Base-by-base conservation (phyloP, 2,888 invertebrate genomes). In the Pasiphila rectangulata region DNA sequence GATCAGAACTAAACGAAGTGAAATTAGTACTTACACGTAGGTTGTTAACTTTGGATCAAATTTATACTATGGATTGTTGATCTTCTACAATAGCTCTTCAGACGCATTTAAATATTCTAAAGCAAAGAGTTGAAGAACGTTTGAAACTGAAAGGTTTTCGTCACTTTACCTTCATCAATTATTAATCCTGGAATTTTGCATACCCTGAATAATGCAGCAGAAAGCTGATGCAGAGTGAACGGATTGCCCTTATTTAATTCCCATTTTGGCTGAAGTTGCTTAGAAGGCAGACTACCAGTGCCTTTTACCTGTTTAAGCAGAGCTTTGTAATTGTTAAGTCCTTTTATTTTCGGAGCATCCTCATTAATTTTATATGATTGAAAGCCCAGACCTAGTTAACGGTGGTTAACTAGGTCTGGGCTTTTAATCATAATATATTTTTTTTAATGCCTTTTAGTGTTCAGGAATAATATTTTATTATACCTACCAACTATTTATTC, bases 161-260 rank as follows among this genome's bases (percentile, higher is more conserved):
- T 61, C 60, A 62, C 77, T 79, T 77, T 65, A 69, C 69, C 67
- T 72, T 75, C 75, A 76, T 81, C 78, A 82, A 80, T 77, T 79
- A 83, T 82, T 79, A 79, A 81, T 79, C 72, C 64, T 52, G 60
- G 67, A 63, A 74, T 76, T 83, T 83, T 76, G 81, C 81, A 82
- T 82, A 77, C 71, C 69, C 64, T 84, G 82, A 83, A 83, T 83
- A 73, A 83, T 83, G 76, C 75, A 84, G 65, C 56, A 68, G 64
- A 47, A 73, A 63, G 69, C 63, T 71, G 74, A 72, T 74, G 79
- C 76, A 76, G 72, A 75, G 72, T 61, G 73, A 74, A 70, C 69
- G 69, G 75, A 80, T 79, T 80, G 76, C 76, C 71, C 59, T 77
- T 80, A 79, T 83, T 79, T 79, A 77, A 81, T 82, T 79, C 76